Evolutionary conservation across 1,140 invertebrate genomes (phyloP).

Genomic region (Chrysomallon squamiferum): DNA sequence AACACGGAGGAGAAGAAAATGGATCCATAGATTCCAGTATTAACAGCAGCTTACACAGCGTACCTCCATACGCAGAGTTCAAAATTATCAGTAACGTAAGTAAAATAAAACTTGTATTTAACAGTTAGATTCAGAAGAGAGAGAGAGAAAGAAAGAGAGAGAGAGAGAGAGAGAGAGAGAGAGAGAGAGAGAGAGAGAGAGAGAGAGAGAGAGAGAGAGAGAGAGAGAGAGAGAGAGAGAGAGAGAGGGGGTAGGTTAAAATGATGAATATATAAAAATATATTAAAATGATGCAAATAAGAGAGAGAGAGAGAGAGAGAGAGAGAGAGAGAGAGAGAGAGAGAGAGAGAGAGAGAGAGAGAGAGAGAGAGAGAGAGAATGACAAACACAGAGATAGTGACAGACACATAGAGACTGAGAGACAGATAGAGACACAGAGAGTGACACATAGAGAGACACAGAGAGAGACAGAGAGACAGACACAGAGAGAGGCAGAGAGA

Average conservation of each 20-base stretch:
- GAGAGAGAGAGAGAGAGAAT: background rate
- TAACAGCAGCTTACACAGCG: no score
- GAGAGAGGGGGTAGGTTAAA: background rate
- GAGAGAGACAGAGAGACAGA: background rate
- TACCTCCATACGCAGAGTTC: no score
- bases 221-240: background rate
- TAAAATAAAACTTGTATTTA: background rate
- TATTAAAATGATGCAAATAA: background rate
- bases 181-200: background rate
- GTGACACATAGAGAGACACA: background rate
- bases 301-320: slow-evolving; percentile 4
- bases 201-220: no score
- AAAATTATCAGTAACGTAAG: no score
- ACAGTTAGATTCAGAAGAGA: no score
- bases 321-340: slow-evolving; percentile 4
- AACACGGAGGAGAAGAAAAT: background rate
- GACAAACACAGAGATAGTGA: background rate
- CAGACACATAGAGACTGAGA: background rate
- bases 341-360: slow-evolving; percentile 6
- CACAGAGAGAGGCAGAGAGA: background rate
- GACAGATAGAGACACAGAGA: background rate
- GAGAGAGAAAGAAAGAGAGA: background rate
- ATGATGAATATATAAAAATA: no score
- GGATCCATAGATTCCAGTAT: no score
- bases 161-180: background rate